Conservation (phyloP, 2,888 invertebrate genomes). For the Oscheius sp. region DNA sequence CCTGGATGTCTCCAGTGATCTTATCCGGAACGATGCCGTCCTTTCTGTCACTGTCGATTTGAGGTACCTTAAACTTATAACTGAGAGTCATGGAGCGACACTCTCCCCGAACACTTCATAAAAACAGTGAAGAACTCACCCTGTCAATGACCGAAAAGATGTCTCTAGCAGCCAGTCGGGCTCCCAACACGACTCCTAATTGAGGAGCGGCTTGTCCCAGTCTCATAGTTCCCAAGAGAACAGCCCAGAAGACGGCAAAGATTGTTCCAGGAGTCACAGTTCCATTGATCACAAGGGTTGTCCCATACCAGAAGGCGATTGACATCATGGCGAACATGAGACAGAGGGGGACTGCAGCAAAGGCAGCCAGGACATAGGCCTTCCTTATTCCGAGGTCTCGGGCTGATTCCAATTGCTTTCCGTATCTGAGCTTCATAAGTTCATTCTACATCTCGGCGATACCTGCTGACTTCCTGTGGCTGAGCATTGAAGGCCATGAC, state of each 20-base stretch:
- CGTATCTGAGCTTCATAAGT: slow-evolving; percentile 45
- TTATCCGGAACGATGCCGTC: slow-evolving; percentile 74
- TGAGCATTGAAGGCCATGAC: slow-evolving; percentile 71
- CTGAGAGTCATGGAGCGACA: too few species aligned
- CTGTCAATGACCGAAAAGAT: slow-evolving; percentile 76
- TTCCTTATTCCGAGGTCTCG: slow-evolving; percentile 72
- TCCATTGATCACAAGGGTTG: slow-evolving; percentile 55
- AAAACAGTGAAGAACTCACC: slow-evolving; percentile 57
- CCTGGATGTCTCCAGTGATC: slow-evolving; percentile 75
- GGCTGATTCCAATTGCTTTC: slow-evolving; percentile 69
- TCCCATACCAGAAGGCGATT: slow-evolving; percentile 70
- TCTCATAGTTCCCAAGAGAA: slow-evolving; percentile 74
- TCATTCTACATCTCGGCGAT: neutral
- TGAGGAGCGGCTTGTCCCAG: slow-evolving; percentile 86
- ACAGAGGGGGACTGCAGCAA: slow-evolving; percentile 64
- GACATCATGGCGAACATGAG: slow-evolving; percentile 74
- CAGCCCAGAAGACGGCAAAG: slow-evolving; percentile 67
- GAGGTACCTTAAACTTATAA: neutral
- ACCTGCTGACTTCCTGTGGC: slow-evolving; percentile 66
- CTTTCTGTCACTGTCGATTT: slow-evolving; percentile 69
- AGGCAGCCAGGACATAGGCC: slow-evolving; percentile 64
- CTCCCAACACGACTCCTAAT: slow-evolving; percentile 84
- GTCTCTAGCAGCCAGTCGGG: slow-evolving; percentile 82
- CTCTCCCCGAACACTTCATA: neutral
- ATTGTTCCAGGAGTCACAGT: slow-evolving; percentile 60